A percentile compares a stretch with the other conserved stretches of the same genome.
Evolutionary conservation across 2,797 vertebrate genomes (phyloP).

Genomic region (Notolepis coatsorum): DNA sequence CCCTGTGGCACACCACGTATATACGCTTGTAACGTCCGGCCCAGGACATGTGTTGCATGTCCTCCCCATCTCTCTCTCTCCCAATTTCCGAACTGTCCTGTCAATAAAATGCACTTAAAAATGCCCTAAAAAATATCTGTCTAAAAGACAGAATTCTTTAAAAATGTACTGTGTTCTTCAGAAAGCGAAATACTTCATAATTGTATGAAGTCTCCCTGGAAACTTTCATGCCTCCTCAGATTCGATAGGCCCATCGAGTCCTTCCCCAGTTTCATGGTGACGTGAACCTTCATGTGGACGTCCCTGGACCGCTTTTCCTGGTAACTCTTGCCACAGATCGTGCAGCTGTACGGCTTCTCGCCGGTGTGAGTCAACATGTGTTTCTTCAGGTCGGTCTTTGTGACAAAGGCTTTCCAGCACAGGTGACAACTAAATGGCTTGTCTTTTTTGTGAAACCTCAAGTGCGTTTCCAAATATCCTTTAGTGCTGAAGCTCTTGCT

Average conservation of each 20-base stretch:
- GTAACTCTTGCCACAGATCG: slow-evolving; percentile 16
- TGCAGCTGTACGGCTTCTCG: slow-evolving; percentile 4
- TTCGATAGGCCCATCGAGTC: background rate
- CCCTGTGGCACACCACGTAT: too few relatives aligned
- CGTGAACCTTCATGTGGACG: slow-evolving; percentile 56
- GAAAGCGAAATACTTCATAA: too few relatives aligned
- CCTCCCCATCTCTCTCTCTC: too few relatives aligned
- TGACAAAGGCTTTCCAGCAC: background rate
- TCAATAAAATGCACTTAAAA: too few relatives aligned
- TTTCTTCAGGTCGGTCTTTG: background rate
- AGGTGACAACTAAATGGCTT: background rate
- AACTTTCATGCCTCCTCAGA: slow-evolving; percentile 1
- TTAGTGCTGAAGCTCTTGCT: slow-evolving; percentile 41
- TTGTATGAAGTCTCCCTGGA: slow-evolving; percentile 34
- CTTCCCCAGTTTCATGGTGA: background rate
- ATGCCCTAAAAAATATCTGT: too few relatives aligned
- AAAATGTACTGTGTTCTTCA: too few relatives aligned
- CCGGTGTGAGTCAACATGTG: slow-evolving; percentile 7
- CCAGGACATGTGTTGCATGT: too few relatives aligned
- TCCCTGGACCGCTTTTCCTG: slow-evolving; percentile 64
- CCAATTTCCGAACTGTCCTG: too few relatives aligned
- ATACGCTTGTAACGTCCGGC: too few relatives aligned
- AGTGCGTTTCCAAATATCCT: slow-evolving; percentile 53
- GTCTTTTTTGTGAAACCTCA: slow-evolving; percentile 3
- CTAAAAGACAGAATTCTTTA: too few relatives aligned